Evolutionary conservation across 2,113 vertebrate species (phyloP), one percentile per base, ranked within the genome.

Genomic region (Tylochromis polylepis): DNA sequence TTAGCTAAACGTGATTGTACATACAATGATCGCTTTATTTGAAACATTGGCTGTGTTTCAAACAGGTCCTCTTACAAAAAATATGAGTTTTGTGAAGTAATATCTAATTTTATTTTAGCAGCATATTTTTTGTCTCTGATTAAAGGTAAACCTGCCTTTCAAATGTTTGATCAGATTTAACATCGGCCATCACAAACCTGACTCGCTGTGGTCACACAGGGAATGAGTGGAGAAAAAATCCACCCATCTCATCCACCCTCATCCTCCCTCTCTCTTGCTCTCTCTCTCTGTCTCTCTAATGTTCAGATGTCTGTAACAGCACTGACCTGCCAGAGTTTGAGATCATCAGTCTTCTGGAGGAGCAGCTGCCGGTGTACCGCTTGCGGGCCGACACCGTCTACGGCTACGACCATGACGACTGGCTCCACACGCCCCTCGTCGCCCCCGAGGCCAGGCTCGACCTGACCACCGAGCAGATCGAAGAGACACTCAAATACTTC

Each of bases 401-500:
- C 11, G 98, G 99, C 88, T 99, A 99, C 93, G 98, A 99, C 84
- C 97, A 98, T 88, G 98, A 98, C 92, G 99, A 99, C 97, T 99
- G 99, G 99, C 97, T 99, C 38, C 99, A 99, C 87, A 99, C 98
- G 0, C 99, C 99, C 9, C 97, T 99, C 87, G 95, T 99, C 62
- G 97, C 98, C 4, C 97, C 98, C 0, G 98, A 99, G 85, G 95
- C 95, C 20, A 97, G 94, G 91, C 94, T 99, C 5, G 98, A 99
- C 94, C 96, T 99, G 96, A 99, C 98, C 79, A 95, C 97, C 6
- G 99, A 99, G 94, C 99, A 99, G 94, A 98, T 99, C 36, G 98
- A 99, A 94, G 99, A 99, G 96, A 99, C 98, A 2, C 96, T 99
- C 95, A 99, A 98, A 91, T 99, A 99, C 90, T 99, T 99, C 94